Base-by-base conservation (phyloP, 2,113 vertebrate species). In the Cyphomyrus discorhynchus region DNA sequence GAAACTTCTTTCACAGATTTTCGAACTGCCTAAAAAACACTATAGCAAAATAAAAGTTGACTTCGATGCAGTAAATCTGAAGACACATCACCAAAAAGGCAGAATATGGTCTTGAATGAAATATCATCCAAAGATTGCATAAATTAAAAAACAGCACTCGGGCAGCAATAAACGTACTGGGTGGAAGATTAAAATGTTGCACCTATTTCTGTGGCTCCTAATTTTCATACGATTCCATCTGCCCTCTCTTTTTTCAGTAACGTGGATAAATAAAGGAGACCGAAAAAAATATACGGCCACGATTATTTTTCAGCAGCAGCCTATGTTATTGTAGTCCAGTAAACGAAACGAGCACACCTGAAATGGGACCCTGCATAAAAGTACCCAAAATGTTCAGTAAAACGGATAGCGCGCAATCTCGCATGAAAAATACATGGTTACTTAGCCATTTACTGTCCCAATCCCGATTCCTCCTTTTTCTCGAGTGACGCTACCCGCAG, bases 221-320 rank as follows among this genome's bases (percentile, higher is more conserved):
- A 31, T 88, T 88, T 88, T 88, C 42, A 58, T 24, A 66, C 8
- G 56, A 66, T 88, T 88, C 87, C 87, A 62, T 88, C 21, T 88
- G 35, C 87, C 24, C 87, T 62, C 17, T 56, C 31, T 46, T 42
- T 80, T 56, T 88, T 39, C 35, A 42, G 87, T 53, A 88, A 88
- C 42, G 56, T 80, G 13, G 74, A 80, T 7, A 39, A 80, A 80
- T 42, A 39, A 39, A 39, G 35, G 17, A 35, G 31, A 80, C 74
- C 35, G 35, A 35, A 70, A 62, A 77, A 80, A 19, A 80, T 19
- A 35, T 80, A 80, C 31, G 74, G 31, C 15, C 42, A 35, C 74
- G 74, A 19, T 80, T 80, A 80, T 80, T 17, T 80, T 80, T 80
- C 74, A 80, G 31, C 31, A 80, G 74, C 74, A 42, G 27, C 46